A percentile compares a stretch with the other conserved stretches of the same genome.
These are phyloP conservation scores for Dicaeum eximium DNA, from an alignment of 2,113 vertebrate genomes.

Conservation along the genomic window DNA sequence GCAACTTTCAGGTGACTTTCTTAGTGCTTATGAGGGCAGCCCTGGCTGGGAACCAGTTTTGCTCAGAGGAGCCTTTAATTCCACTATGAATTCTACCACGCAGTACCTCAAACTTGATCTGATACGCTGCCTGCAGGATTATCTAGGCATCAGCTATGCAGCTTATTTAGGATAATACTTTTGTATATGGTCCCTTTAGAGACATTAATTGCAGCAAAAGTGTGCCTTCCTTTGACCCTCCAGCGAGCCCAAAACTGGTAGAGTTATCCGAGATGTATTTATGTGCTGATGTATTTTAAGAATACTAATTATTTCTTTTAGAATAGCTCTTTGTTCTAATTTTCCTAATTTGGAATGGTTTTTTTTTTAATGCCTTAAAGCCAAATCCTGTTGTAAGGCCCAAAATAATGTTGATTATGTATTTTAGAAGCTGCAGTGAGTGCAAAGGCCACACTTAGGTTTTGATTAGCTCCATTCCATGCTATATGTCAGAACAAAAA, in stretches of 20 bases:
- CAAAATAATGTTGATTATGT: slow-evolving; percentile 28
- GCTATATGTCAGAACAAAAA: slow-evolving; percentile 50
- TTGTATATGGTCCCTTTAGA: background rate
- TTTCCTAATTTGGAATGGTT: slow-evolving; percentile 35
- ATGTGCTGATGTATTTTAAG: slow-evolving; percentile 23
- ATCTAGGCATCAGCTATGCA: background rate
- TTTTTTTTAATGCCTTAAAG: slow-evolving; percentile 31
- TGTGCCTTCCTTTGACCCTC: background rate
- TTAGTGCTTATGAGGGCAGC: background rate
- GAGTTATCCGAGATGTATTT: background rate
- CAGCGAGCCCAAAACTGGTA: background rate
- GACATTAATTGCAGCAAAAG: background rate
- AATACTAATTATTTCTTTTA: slow-evolving; percentile 42
- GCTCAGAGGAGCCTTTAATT: background rate
- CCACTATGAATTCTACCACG: background rate
- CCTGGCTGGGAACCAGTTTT: background rate
- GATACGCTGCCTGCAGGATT: background rate
- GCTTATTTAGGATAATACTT: background rate
- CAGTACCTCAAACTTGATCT: background rate
- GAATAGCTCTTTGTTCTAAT: slow-evolving; percentile 30
- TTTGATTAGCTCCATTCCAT: slow-evolving; percentile 51
- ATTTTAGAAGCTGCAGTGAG: slow-evolving; percentile 21
- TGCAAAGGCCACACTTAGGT: slow-evolving; percentile 37
- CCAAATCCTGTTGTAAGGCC: background rate
- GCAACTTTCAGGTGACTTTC: background rate